Evolutionary conservation across 2,113 vertebrate species (phyloP), one percentile per base, ranked within the genome.

Genomic region (Stegastes partitus): DNA sequence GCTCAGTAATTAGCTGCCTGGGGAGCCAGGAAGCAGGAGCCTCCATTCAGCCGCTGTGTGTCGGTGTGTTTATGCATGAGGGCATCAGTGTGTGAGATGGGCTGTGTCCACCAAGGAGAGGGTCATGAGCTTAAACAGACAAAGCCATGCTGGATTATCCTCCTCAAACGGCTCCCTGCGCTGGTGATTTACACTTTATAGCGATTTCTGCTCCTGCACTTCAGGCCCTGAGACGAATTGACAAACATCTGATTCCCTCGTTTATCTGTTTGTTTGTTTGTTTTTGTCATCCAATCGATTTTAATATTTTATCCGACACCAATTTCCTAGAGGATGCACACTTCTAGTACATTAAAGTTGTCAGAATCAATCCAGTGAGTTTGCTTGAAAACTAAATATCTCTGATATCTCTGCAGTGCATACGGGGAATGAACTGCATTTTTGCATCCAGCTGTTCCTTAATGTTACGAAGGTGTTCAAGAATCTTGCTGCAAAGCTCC

Each of bases 1-100:
- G 39, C 75, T 89, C 73, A 37, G 81, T 82, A 85, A 91, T 86
- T 77, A 85, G 69, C 83, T 85, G 84, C 85, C 69, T 58, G 42
- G 69, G 85, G 79, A 90, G 69, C 57, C 78, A 67, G 72, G 82
- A 91, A 74, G 76, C 65, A 81, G 51, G 56, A 78, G 67, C 76
- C 64, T 70, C 57, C 10, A 14, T 74, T 87, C 55, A 61, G 72
- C 58, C 72, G 37, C 31, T 62, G 63, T 39, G 55, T 69, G 66
- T 58, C 4, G 54, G 21, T 71, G 73, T 50, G 28, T 65, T 57
- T 83, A 28, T 76, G 76, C 53, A 21, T 22, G 45, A 54, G 56
- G 53, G 49, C 53, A 74, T 68, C 58, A 57, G 70, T 42, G 14
- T 58, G 5, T 80, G 51, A 50, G 53, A 68, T 18, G 37, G 59